These are phyloP conservation scores for Brachypodius melanocephalos DNA, from an alignment of 2,113 vertebrate genomes.

Conservation along the genomic window DNA sequence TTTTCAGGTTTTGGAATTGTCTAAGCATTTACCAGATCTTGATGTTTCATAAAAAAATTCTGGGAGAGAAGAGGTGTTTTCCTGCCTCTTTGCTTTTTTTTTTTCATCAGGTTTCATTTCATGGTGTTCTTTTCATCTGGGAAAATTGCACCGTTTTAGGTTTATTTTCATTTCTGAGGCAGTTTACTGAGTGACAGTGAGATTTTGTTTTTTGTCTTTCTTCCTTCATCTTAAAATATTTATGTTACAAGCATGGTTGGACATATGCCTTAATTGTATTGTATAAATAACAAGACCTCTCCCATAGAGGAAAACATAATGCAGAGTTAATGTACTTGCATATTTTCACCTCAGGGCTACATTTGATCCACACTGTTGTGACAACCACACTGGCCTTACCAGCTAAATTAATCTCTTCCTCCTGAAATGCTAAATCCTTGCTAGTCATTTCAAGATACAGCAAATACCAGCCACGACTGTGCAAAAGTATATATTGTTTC, in stretches of 20 bases:
- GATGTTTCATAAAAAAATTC: neutral
- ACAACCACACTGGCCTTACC: neutral
- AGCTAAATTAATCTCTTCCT: constrained; percentile 34
- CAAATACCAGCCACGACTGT: neutral
- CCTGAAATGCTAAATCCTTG: neutral
- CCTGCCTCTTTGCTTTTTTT: neutral
- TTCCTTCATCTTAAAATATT: constrained; percentile 22
- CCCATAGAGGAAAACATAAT: neutral
- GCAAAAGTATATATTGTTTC: neutral
- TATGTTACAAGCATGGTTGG: neutral
- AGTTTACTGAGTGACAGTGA: neutral
- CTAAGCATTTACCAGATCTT: neutral
- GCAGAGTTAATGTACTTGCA: constrained; percentile 19
- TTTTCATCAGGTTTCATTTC: neutral
- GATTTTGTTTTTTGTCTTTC: neutral
- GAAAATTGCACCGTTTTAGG: neutral
- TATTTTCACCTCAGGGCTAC: constrained; percentile 47
- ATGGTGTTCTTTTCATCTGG: neutral
- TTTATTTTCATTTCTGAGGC: neutral
- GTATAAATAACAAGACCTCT: neutral
- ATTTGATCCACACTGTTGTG: constrained; percentile 27
- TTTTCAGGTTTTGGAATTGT: neutral
- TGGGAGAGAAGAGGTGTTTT: neutral
- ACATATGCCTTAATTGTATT: constrained; percentile 10
- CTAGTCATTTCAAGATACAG: neutral